Evolutionary conservation across 2,113 vertebrate species (phyloP).

Genomic region (Platichthys stellatus): DNA sequence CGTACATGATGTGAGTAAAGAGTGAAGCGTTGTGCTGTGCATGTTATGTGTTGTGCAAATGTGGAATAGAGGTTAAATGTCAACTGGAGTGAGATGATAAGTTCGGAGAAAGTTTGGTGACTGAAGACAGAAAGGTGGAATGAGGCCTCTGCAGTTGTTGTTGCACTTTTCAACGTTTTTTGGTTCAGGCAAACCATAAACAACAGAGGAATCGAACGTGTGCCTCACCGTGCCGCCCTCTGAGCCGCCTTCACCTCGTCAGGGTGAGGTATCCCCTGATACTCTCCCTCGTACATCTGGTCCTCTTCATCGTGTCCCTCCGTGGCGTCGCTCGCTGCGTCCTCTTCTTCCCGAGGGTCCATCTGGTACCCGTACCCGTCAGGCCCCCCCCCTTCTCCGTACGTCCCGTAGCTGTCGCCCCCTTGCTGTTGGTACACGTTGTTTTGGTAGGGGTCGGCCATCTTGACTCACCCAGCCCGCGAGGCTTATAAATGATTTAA

Average conservation of each 20-base stretch:
- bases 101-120: too few species aligned
- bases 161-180: too few species aligned
- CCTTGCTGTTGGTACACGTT: conserved; percentile 82
- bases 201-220: background rate
- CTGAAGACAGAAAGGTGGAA: too few species aligned
- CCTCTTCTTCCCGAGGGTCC: conserved; percentile 86
- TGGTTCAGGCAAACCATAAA: too few species aligned
- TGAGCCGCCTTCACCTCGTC: conserved; percentile 88
- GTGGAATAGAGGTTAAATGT: too few species aligned
- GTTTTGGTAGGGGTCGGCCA: conserved; percentile 88
- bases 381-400: conserved; percentile 78
- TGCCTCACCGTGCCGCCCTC: conserved; percentile 77
- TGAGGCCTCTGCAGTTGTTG: too few species aligned
- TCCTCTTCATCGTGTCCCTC: conserved; percentile 98
- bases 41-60: too few species aligned
- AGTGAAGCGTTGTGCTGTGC: too few species aligned
- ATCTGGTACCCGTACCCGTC: conserved; percentile 82
- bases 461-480: conserved; percentile 54
- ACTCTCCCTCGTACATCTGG: conserved; percentile 97
- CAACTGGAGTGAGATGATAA: too few species aligned
- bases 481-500: background rate
- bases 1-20: too few species aligned
- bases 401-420: conserved; percentile 78
- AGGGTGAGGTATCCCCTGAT: conserved; percentile 97
- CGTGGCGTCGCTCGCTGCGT: conserved; percentile 93